Percentiles rank a stretch among this genome's conserved stretches.
Conservation (phyloP, 2,797 vertebrate genomes). For the Zalophus californianus region DNA sequence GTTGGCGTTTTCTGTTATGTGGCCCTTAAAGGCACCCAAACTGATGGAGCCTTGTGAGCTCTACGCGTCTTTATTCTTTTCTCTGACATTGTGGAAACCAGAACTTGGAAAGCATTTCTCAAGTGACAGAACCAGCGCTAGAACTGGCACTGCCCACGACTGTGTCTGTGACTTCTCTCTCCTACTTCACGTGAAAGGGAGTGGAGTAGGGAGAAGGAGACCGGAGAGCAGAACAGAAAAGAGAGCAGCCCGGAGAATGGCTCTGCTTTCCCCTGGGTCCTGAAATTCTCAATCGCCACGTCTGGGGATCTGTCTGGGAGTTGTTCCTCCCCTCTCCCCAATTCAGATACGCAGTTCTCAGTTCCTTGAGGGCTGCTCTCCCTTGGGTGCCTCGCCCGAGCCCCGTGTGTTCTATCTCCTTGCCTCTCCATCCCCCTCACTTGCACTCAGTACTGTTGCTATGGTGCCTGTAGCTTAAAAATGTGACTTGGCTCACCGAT, state of each 20-base stretch:
- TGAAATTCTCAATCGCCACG: not conserved
- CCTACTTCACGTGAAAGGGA: not conserved
- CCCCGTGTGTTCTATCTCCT: not conserved
- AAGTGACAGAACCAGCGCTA: not conserved
- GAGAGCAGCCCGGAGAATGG: not conserved
- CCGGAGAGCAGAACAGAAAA: not conserved
- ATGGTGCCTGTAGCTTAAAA: not conserved
- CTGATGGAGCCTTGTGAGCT: not conserved
- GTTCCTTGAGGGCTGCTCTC: not conserved
- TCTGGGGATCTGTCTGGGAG: not conserved
- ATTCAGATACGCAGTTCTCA: not conserved
- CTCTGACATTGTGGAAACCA: not conserved
- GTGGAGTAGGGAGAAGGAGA: not conserved
- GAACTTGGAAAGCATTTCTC: slow-evolving; percentile 33
- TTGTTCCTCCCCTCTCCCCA: no score
- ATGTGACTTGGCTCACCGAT: slow-evolving; percentile 88
- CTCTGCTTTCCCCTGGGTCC: not conserved
- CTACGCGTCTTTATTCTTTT: not conserved
- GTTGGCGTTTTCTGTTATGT: not conserved
- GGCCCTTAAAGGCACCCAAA: not conserved
- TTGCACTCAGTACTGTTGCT: not conserved
- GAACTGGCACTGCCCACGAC: not conserved
- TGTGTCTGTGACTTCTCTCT: not conserved
- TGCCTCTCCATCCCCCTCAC: not conserved
- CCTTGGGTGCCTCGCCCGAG: not conserved